phyloP scores from a whole-genome alignment of 2,888 invertebrate genomes.

The Linnaemya tessellans region DNA sequence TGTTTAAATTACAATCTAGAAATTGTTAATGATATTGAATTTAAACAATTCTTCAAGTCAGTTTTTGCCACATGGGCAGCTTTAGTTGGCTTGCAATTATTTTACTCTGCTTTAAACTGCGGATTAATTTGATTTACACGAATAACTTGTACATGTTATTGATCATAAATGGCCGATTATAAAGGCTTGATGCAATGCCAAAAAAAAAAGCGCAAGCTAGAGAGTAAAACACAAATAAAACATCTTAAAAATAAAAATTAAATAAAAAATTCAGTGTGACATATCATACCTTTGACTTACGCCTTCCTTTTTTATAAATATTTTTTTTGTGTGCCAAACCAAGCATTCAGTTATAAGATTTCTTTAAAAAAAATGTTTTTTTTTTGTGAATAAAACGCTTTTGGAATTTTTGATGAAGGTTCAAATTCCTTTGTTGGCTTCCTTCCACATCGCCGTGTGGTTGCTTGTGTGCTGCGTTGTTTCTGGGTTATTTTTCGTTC shows the following conservation, averaged over 20 bases:
- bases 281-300: constrained; percentile 71
- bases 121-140: constrained; percentile 47
- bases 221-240: constrained; percentile 1
- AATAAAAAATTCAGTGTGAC: constrained; percentile 67
- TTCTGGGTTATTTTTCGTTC: constrained; percentile 39
- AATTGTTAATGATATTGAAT: not conserved
- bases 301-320: constrained; percentile 44
- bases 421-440: constrained; percentile 49
- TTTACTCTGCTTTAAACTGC: constrained; percentile 26
- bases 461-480: constrained; percentile 1
- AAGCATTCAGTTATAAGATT: constrained; percentile 32
- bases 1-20: no score
- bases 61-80: not conserved
- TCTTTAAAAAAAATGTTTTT: not conserved
- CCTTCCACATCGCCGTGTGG: constrained; percentile 4
- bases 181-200: not conserved
- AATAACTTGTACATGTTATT: constrained; percentile 55
- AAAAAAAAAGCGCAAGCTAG: not conserved
- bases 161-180: constrained; percentile 57
- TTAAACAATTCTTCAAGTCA: not conserved
- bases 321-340: not conserved
- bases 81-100: not conserved
- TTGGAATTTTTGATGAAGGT: constrained; percentile 70
- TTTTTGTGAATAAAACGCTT: constrained; percentile 38
- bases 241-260: constrained; percentile 22